Evolutionary conservation across 2,797 vertebrate genomes (phyloP), one percentile per base, ranked within the genome.

Genomic region (Hapalemur alaotrensis): DNA sequence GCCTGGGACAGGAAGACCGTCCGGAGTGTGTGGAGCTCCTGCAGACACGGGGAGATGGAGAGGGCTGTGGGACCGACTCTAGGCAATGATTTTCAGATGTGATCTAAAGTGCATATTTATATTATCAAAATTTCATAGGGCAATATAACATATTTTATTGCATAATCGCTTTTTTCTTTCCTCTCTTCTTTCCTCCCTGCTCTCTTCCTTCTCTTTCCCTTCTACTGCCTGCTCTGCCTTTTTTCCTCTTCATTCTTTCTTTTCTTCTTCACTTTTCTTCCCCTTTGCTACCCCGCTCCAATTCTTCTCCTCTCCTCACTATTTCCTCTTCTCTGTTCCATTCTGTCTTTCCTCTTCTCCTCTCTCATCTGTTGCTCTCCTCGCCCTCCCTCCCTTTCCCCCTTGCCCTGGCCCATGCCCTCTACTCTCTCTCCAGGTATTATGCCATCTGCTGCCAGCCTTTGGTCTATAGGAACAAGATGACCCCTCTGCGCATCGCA

Each of bases 391-490:
- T n/a, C 30, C 52, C 48, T 4, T 59, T 79, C 17, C 5, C 67
- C 48, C 57, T 69, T 70, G 32, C 22, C 48, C 35, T 43, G 73
- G 18, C 32, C 70, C 15, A 0, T 59, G 35, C 5, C 10, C 15
- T 82, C 76, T 97, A 0, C 38, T 94, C 3, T 84, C 48, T 83
- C 89, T 94, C 73, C 97, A 99, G 99, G 99, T 99, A 99, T 95
- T 99, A 99, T 95, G 99, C 99, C 95, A 99, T 99, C 98, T 99
- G 99, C 98, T 99, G 99, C 98, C 99, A 99, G 98, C 99, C 99
- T 18, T 98, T 99, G 98, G 99, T 99, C 97, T 99, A 99, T 98
- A 99, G 98, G 96, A 99, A 99, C 98, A 99, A 99, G 97, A 99
- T 99, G 99, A 99, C 99, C 5, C 99, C 99, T 0, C 89, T 99